Evolutionary conservation across 2,888 invertebrate genomes (phyloP).

Genomic region (Amphipyra tragopoginis): DNA sequence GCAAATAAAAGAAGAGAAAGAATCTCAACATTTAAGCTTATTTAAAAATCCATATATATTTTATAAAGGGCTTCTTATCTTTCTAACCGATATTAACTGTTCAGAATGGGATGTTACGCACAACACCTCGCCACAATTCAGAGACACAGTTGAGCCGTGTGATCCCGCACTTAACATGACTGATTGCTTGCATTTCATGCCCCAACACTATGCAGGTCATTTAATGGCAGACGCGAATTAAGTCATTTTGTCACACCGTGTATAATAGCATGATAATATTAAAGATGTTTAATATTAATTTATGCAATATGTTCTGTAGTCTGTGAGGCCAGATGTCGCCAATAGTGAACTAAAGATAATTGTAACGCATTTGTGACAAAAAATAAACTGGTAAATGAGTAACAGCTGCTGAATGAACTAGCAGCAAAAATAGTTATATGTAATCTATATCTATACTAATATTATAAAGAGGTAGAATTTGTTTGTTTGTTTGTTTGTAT

Average conservation of each 20-base stretch:
- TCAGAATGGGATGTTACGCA: background rate
- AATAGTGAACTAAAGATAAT: slow-evolving; percentile 31
- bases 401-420: slow-evolving; percentile 29
- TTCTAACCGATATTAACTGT: background rate
- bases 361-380: slow-evolving; percentile 28
- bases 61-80: no score
- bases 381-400: slow-evolving; percentile 29
- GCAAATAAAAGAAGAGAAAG: no score
- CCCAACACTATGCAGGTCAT: slow-evolving; percentile 35
- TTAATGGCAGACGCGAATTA: slow-evolving; percentile 43
- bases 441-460: no score
- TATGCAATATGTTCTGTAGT: slow-evolving; percentile 41
- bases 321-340: slow-evolving; percentile 35
- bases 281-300: slow-evolving; percentile 43
- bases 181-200: slow-evolving; percentile 40
- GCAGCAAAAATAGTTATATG: slow-evolving; percentile 18
- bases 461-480: no score
- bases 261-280: slow-evolving; percentile 24
- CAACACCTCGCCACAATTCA: background rate
- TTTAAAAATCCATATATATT: background rate
- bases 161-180: slow-evolving; percentile 19
- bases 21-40: no score
- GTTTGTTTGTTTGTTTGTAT: no score
- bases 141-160: background rate
- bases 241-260: slow-evolving; percentile 42